Evolutionary conservation across 2,888 invertebrate species (phyloP).

Genomic region (Synanthedon formicaeformis): DNA sequence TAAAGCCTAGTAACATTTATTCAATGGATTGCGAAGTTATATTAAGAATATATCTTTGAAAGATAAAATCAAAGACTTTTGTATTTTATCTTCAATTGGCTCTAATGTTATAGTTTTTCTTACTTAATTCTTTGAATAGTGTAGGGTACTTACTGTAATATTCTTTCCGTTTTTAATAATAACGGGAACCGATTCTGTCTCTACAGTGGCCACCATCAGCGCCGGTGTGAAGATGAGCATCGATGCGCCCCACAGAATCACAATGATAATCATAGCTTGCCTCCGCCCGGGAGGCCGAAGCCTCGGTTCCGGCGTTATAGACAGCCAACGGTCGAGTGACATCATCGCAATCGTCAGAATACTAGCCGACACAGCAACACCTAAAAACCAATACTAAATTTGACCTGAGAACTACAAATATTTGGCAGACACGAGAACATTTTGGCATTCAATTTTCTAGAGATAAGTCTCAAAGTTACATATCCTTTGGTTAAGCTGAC

Average conservation of each 20-base stretch:
- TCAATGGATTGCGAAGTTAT: too few species aligned
- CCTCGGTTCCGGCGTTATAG: slow-evolving; percentile 74
- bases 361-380: slow-evolving; percentile 81
- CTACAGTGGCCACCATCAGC: slow-evolving; percentile 59
- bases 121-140: too few species aligned
- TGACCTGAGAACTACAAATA: too few species aligned
- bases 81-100: too few species aligned
- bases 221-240: slow-evolving; percentile 76
- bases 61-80: too few species aligned
- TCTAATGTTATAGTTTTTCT: too few species aligned
- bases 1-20: too few species aligned
- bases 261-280: slow-evolving; percentile 74
- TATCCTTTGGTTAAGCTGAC: too few species aligned
- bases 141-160: too few species aligned
- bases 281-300: slow-evolving; percentile 73
- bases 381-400: slow-evolving; percentile 35
- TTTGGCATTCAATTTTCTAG: too few species aligned
- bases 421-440: neutral
- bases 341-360: slow-evolving; percentile 83
- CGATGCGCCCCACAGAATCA: slow-evolving; percentile 76
- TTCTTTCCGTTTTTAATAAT: slow-evolving; percentile 28
- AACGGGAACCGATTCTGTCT: slow-evolving; percentile 45
- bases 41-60: too few species aligned
- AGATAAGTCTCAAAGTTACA: too few species aligned
- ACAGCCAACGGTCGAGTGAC: slow-evolving; percentile 82